Conservation (phyloP, 1,140 invertebrate genomes). For the Drosophila serrata region DNA sequence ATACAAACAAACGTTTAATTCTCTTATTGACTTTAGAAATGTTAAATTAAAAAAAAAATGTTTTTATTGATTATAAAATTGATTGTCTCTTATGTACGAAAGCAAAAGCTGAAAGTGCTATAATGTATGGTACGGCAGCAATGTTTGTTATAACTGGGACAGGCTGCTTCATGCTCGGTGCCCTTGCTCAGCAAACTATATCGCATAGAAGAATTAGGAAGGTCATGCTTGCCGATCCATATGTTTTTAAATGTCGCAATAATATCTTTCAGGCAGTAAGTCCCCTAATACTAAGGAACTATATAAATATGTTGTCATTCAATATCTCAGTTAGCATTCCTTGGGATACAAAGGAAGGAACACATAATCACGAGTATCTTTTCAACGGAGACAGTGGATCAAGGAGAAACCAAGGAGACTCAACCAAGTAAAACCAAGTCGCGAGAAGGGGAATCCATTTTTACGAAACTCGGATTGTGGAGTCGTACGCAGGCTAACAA, state of each 20-base stretch:
- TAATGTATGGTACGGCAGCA: slow-evolving; percentile 13
- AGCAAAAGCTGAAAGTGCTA: background rate
- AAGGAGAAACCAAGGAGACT: too few species aligned
- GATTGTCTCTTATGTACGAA: background rate
- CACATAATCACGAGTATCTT: too few species aligned
- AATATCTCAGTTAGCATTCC: slow-evolving; percentile 11
- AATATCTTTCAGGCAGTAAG: slow-evolving; percentile 57
- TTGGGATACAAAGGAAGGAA: background rate
- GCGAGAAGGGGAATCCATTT: slow-evolving; percentile 5
- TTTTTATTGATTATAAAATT: background rate
- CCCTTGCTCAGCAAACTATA: slow-evolving; percentile 57
- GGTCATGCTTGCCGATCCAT: slow-evolving; percentile 49
- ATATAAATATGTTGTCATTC: background rate
- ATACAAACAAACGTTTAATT: background rate
- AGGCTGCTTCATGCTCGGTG: slow-evolving; percentile 52
- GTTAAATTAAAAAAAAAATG: background rate
- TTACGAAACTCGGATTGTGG: slow-evolving; percentile 31
- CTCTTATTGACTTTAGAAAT: background rate
- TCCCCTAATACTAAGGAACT: background rate
- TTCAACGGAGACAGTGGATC: too few species aligned
- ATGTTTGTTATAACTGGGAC: slow-evolving; percentile 23
- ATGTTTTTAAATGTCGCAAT: slow-evolving; percentile 46
- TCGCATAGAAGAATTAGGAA: slow-evolving; percentile 44
- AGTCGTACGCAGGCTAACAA: slow-evolving; percentile 5
- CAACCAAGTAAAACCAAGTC: background rate